Base-by-base conservation (phyloP, 2,113 vertebrate genomes). In the Lampris incognitus region DNA sequence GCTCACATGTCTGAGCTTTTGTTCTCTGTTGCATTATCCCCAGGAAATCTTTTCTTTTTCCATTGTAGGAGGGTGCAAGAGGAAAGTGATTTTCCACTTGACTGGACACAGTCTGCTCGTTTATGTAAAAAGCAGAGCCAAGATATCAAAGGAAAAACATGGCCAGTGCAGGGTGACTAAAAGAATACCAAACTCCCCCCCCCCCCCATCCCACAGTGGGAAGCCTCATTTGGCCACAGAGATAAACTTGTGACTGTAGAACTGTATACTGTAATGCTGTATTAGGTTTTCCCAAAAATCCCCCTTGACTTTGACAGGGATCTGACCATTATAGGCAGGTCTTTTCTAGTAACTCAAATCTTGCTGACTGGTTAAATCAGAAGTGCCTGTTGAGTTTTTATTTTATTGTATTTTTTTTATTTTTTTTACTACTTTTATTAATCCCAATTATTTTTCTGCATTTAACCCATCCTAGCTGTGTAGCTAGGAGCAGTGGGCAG, bases 41-140 rank as follows among this genome's bases (percentile, higher is more conserved):
- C 13, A 39, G 38, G 41, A 85, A 59, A 48, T 63, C 48, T 58
- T 76, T 66, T 75, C 38, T 13, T 5, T 69, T 66, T 80, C 76
- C 58, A 41, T 74, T 74, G 67, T 44, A 1, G 63, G n/a, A 11
- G 59, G 72, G 73, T 72, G 74, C 75, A 76, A 70, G 66, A 72
- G 74, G 84, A 84, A 90, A 90, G 85, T 81, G 76, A 91, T 94
- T 90, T 92, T 89, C 88, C 85, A 86, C 79, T 87, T 82, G 84
- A 84, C 81, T 86, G 75, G 74, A 79, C 76, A 60, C 68, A 79
- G 73, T 49, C 72, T 82, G 58, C 75, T 87, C 63, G 49, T 87
- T 85, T 72, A 78, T 85, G 79, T 84, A 75, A 85, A 58, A 76
- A 78, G 66, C 52, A 70, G 46, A 68, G 66, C 56, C 39, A 39